Percentiles rank a stretch among this genome's conserved stretches.
Evolutionary conservation across 2,797 vertebrate genomes (phyloP).

Genomic region (Chanos chanos): DNA sequence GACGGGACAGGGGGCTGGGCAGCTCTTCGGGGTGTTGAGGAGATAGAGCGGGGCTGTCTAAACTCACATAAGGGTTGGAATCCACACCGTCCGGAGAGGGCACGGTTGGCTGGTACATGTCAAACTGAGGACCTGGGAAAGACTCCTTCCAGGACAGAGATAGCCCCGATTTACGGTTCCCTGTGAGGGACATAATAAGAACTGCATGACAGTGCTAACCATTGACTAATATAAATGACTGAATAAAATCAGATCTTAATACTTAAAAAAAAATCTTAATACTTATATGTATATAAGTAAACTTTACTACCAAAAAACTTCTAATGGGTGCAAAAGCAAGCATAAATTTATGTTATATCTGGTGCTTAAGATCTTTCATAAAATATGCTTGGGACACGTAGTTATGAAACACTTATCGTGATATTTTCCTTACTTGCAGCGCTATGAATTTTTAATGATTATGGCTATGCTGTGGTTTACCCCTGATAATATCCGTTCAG

Average conservation of each 20-base stretch:
- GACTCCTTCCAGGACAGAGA: slow-evolving; percentile 83
- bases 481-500: slow-evolving; percentile 8
- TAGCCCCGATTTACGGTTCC: slow-evolving; percentile 73
- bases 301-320: not conserved
- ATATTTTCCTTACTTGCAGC: not conserved
- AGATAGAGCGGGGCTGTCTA: slow-evolving; percentile 86
- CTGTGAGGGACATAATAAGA: slow-evolving; percentile 43
- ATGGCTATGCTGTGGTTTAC: not conserved
- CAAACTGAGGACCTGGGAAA: slow-evolving; percentile 75
- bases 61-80: slow-evolving; percentile 93
- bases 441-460: not conserved
- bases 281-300: not conserved
- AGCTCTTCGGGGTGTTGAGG: slow-evolving; percentile 65
- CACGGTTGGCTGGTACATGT: slow-evolving; percentile 72
- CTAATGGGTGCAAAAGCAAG: not conserved
- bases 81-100: slow-evolving; percentile 87
- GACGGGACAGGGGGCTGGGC: slow-evolving; percentile 74
- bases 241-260: not conserved
- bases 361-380: too few relatives aligned
- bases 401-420: not conserved
- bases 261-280: too few relatives aligned
- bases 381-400: too few relatives aligned
- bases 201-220: not conserved
- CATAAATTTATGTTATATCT: too few relatives aligned
- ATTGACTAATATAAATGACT: not conserved